Conservation (phyloP, 1,140 invertebrate genomes). For the Apis dorsata region DNA sequence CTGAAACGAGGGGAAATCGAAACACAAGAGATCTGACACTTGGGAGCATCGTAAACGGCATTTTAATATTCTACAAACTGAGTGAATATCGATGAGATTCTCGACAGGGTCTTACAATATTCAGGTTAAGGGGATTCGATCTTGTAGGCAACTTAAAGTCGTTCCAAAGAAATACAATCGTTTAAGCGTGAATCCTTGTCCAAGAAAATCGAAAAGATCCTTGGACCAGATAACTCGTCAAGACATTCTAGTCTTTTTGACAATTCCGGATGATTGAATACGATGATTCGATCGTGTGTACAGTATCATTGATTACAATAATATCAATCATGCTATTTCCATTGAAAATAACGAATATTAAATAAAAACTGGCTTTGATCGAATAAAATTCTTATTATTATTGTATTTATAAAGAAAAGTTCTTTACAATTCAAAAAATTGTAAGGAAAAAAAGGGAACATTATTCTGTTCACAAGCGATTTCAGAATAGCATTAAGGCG, state of each 20-base stretch:
- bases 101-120: conserved; percentile 51
- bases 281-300: neutral
- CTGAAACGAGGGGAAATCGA: conserved; percentile 20
- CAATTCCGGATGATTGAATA: neutral
- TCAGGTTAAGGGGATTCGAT: conserved; percentile 62
- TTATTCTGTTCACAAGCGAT: neutral
- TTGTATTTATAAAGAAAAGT: too few relatives aligned
- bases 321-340: neutral
- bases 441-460: neutral
- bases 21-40: conserved; percentile 33
- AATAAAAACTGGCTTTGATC: neutral
- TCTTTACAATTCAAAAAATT: too few relatives aligned
- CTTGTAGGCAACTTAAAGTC: conserved; percentile 52
- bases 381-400: neutral
- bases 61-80: conserved; percentile 52
- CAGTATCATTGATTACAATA: neutral
- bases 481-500: neutral
- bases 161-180: conserved; percentile 43
- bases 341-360: neutral
- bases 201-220: conserved; percentile 16
- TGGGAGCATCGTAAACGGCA: conserved; percentile 28
- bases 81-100: conserved; percentile 55
- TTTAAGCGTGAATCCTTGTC: conserved; percentile 43
- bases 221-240: neutral
- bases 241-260: neutral